phyloP scores from a whole-genome alignment of 2,888 invertebrate species.

The Aphodius sticticus region DNA sequence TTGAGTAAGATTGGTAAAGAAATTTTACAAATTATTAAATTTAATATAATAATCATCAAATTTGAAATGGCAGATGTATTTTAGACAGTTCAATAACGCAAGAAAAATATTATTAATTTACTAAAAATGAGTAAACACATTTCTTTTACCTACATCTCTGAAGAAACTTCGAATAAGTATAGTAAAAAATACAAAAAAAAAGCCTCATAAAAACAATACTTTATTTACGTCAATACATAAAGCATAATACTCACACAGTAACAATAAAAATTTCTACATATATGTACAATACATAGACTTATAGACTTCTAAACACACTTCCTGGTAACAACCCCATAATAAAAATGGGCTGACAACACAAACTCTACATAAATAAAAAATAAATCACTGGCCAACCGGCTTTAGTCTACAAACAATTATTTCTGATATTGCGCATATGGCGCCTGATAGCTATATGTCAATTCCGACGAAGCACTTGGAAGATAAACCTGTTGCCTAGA shows the following conservation, averaged over 20 bases:
- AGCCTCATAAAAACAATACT: background rate
- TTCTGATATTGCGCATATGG: background rate
- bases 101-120: too few relatives aligned
- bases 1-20: too few relatives aligned
- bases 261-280: background rate
- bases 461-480: constrained; percentile 10
- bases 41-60: too few relatives aligned
- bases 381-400: background rate
- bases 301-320: background rate
- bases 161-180: too few relatives aligned
- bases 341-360: background rate
- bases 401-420: background rate
- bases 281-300: background rate
- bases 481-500: constrained; percentile 14
- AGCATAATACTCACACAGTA: background rate
- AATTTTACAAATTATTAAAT: too few relatives aligned
- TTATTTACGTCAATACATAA: background rate
- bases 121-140: too few relatives aligned
- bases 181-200: too few relatives aligned
- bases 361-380: background rate
- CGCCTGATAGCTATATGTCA: background rate
- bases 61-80: too few relatives aligned
- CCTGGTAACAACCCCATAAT: background rate
- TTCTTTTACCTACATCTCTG: too few relatives aligned
- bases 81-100: too few relatives aligned